These are phyloP conservation scores for Acrobasis repandana DNA, from an alignment of 2,888 invertebrate species.

Conservation along the genomic window DNA sequence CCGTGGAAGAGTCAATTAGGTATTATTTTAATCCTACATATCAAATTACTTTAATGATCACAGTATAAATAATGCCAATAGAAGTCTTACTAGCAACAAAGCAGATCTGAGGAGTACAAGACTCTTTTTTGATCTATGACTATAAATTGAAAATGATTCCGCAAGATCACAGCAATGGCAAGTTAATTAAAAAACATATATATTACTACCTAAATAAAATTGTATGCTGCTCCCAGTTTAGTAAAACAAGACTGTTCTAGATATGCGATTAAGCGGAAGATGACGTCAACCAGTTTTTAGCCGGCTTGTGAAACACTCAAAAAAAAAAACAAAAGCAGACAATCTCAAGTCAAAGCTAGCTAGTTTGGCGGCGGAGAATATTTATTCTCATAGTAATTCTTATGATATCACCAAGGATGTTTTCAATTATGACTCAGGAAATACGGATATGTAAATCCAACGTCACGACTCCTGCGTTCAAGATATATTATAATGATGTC, in stretches of 20 bases:
- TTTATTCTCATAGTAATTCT: background rate
- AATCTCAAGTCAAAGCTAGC: background rate
- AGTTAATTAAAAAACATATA: no score
- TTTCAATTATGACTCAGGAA: conserved; percentile 25
- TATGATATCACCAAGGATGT: conserved; percentile 1
- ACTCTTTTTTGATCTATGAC: no score
- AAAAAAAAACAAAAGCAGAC: conserved; percentile 1
- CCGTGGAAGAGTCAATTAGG: no score
- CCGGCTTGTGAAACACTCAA: background rate
- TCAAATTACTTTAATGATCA: no score
- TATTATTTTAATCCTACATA: no score
- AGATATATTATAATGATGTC: conserved; percentile 27
- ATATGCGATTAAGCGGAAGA: conserved; percentile 6
- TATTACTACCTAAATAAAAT: no score
- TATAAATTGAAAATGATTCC: no score
- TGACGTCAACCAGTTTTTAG: conserved; percentile 12
- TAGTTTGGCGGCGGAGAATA: background rate
- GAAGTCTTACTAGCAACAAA: no score
- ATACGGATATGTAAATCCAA: conserved; percentile 24
- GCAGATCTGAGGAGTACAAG: no score
- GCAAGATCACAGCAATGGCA: no score
- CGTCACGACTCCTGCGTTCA: conserved; percentile 30
- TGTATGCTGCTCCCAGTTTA: background rate
- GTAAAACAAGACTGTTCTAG: background rate
- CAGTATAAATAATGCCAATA: no score